Percentiles rank a stretch among this genome's conserved stretches.
Conservation (phyloP, 2,113 vertebrate species). For the Alaudala cheleensis region DNA sequence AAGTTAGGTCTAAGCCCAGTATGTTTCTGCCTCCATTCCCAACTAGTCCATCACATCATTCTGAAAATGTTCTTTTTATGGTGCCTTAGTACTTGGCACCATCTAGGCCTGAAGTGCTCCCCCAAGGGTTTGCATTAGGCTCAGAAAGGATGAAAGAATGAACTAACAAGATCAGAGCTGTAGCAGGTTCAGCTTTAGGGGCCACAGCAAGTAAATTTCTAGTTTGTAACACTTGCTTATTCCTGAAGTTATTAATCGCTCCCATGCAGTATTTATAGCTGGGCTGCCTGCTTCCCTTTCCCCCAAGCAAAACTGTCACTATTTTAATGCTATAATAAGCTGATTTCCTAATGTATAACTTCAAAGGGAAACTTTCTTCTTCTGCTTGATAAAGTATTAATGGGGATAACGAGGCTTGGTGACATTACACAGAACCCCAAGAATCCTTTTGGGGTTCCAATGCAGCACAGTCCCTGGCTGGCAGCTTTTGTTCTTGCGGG, state of each 20-base stretch:
- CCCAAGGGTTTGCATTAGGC: background rate
- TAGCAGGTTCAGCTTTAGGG: slow-evolving; percentile 30
- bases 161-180: slow-evolving; percentile 34
- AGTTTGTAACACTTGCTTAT: slow-evolving; percentile 26
- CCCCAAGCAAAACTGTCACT: slow-evolving; percentile 20
- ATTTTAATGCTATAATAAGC: slow-evolving; percentile 21
- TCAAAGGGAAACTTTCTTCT: slow-evolving; percentile 44
- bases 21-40: background rate
- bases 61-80: slow-evolving; percentile 20
- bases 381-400: slow-evolving; percentile 28
- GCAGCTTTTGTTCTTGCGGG: background rate
- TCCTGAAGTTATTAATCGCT: slow-evolving; percentile 18
- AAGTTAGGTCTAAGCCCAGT: background rate
- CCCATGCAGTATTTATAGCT: background rate
- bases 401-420: background rate
- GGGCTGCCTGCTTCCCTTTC: background rate
- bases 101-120: background rate
- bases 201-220: slow-evolving; percentile 32
- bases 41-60: background rate
- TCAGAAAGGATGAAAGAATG: slow-evolving; percentile 13
- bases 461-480: background rate
- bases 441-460: background rate
- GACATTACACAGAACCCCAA: background rate
- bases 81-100: background rate
- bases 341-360: slow-evolving; percentile 33